Base-by-base conservation (phyloP, 2,113 vertebrate genomes). In the Albula glossodonta region DNA sequence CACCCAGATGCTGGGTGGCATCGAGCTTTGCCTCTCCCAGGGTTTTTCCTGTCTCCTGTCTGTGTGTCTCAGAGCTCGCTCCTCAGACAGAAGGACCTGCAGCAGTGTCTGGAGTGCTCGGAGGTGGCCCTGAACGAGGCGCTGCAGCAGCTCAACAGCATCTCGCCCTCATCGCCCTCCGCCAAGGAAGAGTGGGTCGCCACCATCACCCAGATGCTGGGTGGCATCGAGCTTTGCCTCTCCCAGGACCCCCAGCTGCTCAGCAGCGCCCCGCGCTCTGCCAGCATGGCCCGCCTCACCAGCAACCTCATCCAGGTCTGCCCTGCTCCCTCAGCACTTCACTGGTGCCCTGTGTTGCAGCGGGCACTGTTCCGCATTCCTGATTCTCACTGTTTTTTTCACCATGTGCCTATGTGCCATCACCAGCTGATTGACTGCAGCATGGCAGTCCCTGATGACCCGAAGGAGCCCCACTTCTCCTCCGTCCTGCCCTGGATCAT, bases 401-500 rank as follows among this genome's bases (percentile, higher is more conserved):
- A 19, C 25, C 83, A 4, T 63, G 66, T 49, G 50, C 50, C 48
- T 60, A 78, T 78, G 60, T 83, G 63, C n/a, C 9, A 5, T 84
- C 60, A 86, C 31, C 89, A 99, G 98, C 92, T 99, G 90, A 98
- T 99, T 52, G 97, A 98, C 87, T 96, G 95, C 83, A 98, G 97
- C 94, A 99, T 99, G 98, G 94, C 95, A 1, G 90, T 96, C 25
- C 97, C 97, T 0, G 98, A 99, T 3, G 98, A 99, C 15, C 94
- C 96, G 51, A 99, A 97, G 88, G 98, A 99, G 80, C 97, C 97
- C 0, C 97, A 96, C 0, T 96, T 99, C 84, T 97, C 97, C 82
- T 99, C 98, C 0, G 97, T 99, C 86, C 94, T 99, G 87, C 98
- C 98, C 0, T 99, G 98, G 98, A 96, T 99, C 83, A 95, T 97